Conservation (phyloP, 2,797 vertebrate species). For the Momotus momota region DNA sequence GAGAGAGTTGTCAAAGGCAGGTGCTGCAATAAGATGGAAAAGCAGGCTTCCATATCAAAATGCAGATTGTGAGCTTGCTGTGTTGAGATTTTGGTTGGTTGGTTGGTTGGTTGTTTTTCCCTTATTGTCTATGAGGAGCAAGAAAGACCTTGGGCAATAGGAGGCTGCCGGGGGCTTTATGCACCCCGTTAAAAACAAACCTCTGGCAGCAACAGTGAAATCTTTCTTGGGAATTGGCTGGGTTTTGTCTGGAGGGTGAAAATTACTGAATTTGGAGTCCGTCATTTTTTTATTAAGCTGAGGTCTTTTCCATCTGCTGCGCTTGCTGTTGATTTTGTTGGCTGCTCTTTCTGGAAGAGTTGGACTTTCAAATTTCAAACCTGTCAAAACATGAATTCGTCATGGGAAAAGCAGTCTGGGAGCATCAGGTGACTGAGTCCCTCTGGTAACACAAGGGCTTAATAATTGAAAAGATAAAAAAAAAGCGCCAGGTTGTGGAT, state of each 20-base stretch:
- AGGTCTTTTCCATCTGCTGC: not conserved
- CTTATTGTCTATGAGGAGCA: not conserved
- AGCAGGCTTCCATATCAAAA: not conserved
- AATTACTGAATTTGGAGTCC: fast-evolving
- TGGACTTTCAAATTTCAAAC: not conserved
- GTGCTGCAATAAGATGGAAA: not conserved
- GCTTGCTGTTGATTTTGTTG: not conserved
- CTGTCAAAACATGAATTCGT: not conserved
- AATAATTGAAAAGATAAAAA: not conserved
- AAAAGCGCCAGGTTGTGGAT: not conserved
- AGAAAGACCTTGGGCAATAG: not conserved
- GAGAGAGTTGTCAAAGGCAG: not conserved
- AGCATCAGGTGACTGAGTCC: not conserved
- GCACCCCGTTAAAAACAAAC: not conserved
- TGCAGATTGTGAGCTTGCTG: not conserved
- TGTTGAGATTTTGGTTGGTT: fast-evolving
- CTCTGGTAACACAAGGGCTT: not conserved
- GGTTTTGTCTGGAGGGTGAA: not conserved
- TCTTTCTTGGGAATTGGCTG: not conserved
- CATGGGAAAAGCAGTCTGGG: not conserved
- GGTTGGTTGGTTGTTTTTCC: not conserved
- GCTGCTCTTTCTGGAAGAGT: not conserved
- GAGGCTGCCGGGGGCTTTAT: not conserved
- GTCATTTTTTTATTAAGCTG: not conserved
- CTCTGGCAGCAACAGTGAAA: not conserved